A percentile compares a stretch with the other conserved stretches of the same genome.
Conservation (phyloP, 2,113 vertebrate species). For the Pseudois nayaur region DNA sequence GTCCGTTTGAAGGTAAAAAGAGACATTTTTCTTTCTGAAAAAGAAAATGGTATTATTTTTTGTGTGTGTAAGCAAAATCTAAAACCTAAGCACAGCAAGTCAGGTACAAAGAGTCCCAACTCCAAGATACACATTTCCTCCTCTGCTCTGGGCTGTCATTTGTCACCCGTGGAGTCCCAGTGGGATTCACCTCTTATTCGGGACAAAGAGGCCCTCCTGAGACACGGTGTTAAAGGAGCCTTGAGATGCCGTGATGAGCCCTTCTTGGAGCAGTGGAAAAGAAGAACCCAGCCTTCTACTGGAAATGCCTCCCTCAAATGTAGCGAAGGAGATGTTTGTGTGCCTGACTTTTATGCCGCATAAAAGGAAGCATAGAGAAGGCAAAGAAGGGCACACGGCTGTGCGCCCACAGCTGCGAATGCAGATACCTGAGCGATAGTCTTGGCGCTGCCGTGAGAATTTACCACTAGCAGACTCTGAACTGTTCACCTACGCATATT, state of each 20-base stretch:
- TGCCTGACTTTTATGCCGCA: background rate
- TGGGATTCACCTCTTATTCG: background rate
- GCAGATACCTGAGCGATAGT: background rate
- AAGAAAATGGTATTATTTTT: background rate
- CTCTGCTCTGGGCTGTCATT: background rate
- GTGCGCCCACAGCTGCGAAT: fast-evolving
- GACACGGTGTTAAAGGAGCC: background rate
- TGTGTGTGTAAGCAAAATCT: background rate
- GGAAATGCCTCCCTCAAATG: background rate
- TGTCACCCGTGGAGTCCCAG: no score
- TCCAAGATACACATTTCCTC: background rate
- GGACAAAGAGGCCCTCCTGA: background rate
- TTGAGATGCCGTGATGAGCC: background rate
- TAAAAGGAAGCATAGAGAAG: fast-evolving
- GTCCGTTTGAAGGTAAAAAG: background rate
- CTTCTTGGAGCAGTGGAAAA: background rate
- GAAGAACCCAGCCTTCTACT: background rate
- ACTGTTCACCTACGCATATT: background rate
- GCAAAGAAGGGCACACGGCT: fast-evolving
- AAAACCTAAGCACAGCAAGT: background rate
- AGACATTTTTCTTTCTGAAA: background rate
- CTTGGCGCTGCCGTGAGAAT: fast-evolving
- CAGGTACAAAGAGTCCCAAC: background rate
- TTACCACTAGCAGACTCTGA: background rate
- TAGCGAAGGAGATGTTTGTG: background rate